Evolutionary conservation across 2,797 vertebrate genomes (phyloP), one percentile per base, ranked within the genome.

Genomic region (Pyrocephalus nanus): DNA sequence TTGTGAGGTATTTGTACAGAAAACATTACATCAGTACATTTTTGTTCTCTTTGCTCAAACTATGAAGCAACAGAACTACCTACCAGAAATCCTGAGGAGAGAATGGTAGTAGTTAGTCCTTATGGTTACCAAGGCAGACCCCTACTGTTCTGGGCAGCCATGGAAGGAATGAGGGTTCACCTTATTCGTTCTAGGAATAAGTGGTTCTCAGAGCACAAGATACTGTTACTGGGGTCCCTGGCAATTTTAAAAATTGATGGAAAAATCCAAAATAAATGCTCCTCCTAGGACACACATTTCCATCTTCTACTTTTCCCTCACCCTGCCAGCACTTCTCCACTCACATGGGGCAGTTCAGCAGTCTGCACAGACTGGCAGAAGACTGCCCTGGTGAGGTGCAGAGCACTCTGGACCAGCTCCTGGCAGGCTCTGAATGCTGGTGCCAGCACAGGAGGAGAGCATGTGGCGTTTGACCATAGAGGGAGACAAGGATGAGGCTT

Each of bases 161-260:
- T 6, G 47, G 25, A 38, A 64, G 51, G n/a, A 60, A 34, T 23
- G 8, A 75, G 36, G n/a, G 19, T 30, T 72, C 67, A 61, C 45
- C 50, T 36, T 48, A 3, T 13, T 20, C 21, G 0, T 42, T 58
- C 45, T 38, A 2, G 38, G 27, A 30, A n/a, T 91, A 1, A 0
- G 0, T 38, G 34, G 18, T 51, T 42, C 70, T 84, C 60, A 51
- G 70, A 72, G 32, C 65, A 27, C 3, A 3, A 51, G 20, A 19
- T 27, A 15, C 23, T 54, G 32, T 42, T 23, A 11, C 48, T 34
- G 50, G 62, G 17, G 11, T 54, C 30, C 40, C 6, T 32, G 40
- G 40, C 40, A 47, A 9, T 71, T 86, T 58, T 60, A 47, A 58
- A 54, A 62, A 58, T 14, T 34, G 51, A 47, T 69, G 54, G 12